Evolutionary conservation across 1,140 invertebrate species (phyloP).

Genomic region (Portunus trituberculatus): DNA sequence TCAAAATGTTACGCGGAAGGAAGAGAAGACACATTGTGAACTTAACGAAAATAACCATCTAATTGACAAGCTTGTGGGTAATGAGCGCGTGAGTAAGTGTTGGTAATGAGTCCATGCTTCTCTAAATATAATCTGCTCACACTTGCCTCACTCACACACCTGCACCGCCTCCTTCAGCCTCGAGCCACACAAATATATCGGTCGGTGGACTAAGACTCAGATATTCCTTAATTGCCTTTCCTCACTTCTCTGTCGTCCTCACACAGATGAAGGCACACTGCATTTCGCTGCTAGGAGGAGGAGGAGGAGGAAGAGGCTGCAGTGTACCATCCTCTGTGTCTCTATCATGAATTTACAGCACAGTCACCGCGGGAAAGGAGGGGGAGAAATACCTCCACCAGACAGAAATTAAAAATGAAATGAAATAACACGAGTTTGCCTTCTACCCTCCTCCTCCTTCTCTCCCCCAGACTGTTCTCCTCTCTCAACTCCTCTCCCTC

Average conservation of each 20-base stretch:
- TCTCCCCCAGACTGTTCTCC: no score
- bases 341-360: background rate
- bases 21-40: no score
- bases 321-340: no score
- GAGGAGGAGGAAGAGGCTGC: constrained; percentile 3
- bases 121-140: no score
- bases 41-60: no score
- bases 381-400: background rate
- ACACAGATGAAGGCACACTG: background rate
- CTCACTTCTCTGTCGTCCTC: background rate
- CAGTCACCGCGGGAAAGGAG: background rate
- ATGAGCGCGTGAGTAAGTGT: no score
- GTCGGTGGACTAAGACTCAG: background rate
- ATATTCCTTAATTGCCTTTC: background rate
- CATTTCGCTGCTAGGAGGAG: background rate
- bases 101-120: no score
- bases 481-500: background rate
- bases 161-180: no score
- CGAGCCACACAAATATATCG: background rate
- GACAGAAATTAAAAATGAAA: constrained; percentile 3
- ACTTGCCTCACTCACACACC: no score
- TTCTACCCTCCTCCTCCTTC: background rate
- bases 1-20: no score
- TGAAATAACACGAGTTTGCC: constrained; percentile 11
- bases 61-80: no score